These are phyloP conservation scores for Chironomus tepperi DNA, from an alignment of 1,140 invertebrate species.

Conservation along the genomic window DNA sequence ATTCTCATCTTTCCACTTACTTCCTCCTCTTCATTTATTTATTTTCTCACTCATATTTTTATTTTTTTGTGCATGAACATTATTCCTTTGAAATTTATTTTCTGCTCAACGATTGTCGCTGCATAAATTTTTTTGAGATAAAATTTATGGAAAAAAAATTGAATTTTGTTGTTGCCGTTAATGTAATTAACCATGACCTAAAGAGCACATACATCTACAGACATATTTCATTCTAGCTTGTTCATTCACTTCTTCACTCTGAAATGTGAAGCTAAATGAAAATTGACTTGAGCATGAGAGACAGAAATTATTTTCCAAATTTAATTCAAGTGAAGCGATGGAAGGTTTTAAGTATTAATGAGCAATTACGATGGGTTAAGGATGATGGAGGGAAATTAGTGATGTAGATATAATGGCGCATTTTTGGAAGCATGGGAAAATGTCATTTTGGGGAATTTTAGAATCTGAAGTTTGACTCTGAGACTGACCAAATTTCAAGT, in stretches of 20 bases:
- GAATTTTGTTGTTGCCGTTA: not conserved
- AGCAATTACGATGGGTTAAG: not conserved
- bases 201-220: not conserved
- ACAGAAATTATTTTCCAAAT: not conserved
- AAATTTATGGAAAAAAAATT: too few relatives aligned
- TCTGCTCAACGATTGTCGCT: not conserved
- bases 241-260: too few relatives aligned
- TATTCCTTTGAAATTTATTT: not conserved
- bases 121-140: too few relatives aligned
- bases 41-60: not conserved
- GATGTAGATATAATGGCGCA: too few relatives aligned
- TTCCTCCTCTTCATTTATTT: not conserved
- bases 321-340: too few relatives aligned
- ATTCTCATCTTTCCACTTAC: constrained; percentile 11
- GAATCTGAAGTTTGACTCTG: too few relatives aligned
- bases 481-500: too few relatives aligned
- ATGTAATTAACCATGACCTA: constrained; percentile 6
- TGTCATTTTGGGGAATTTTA: too few relatives aligned
- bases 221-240: not conserved
- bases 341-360: not conserved
- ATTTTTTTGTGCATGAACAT: not conserved
- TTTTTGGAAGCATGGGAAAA: too few relatives aligned
- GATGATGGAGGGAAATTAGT: not conserved
- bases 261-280: too few relatives aligned
- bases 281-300: not conserved